A percentile compares a stretch with the other conserved stretches of the same genome.
phyloP scores from a whole-genome alignment of 2,797 vertebrate genomes.

The Epinephelus awoara region DNA sequence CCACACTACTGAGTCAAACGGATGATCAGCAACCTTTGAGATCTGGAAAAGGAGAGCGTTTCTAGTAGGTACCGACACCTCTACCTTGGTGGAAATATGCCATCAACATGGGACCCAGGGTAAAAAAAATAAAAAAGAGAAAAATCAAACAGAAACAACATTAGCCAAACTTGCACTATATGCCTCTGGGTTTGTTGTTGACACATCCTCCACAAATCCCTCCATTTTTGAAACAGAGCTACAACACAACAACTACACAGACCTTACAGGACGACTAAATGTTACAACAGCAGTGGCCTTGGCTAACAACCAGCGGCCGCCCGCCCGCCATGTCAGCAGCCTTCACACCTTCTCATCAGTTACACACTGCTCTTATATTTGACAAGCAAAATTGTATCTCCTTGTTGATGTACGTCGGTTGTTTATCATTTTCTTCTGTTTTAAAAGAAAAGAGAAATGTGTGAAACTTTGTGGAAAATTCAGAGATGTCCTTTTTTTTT shows the following conservation, averaged over 20 bases:
- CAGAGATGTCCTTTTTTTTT: conserved; percentile 76
- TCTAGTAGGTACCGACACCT: conserved; percentile 74
- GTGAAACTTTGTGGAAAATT: conserved; percentile 82
- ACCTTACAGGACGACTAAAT: conserved; percentile 74
- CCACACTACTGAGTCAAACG: conserved; percentile 75
- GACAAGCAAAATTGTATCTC: conserved; percentile 84
- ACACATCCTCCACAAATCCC: conserved; percentile 72
- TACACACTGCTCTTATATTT: conserved; percentile 86
- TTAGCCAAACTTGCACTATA: conserved; percentile 88
- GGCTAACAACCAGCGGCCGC: conserved; percentile 69
- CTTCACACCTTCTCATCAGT: conserved; percentile 67
- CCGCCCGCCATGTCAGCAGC: conserved; percentile 67
- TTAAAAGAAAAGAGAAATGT: conserved; percentile 72
- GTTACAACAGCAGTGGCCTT: conserved; percentile 85
- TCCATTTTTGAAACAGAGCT: conserved; percentile 68
- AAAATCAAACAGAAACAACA: conserved; percentile 65
- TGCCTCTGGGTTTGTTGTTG: conserved; percentile 81
- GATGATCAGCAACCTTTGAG: conserved; percentile 59
- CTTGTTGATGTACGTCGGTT: conserved; percentile 70
- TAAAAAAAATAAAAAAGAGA: conserved; percentile 51
- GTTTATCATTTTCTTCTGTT: conserved; percentile 74
- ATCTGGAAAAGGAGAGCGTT: conserved; percentile 52
- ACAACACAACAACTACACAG: conserved; percentile 69
- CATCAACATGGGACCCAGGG: conserved; percentile 79
- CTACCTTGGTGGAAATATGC: conserved; percentile 72